Evolutionary conservation across 1,140 invertebrate genomes (phyloP).

Genomic region (Asobara japonica): DNA sequence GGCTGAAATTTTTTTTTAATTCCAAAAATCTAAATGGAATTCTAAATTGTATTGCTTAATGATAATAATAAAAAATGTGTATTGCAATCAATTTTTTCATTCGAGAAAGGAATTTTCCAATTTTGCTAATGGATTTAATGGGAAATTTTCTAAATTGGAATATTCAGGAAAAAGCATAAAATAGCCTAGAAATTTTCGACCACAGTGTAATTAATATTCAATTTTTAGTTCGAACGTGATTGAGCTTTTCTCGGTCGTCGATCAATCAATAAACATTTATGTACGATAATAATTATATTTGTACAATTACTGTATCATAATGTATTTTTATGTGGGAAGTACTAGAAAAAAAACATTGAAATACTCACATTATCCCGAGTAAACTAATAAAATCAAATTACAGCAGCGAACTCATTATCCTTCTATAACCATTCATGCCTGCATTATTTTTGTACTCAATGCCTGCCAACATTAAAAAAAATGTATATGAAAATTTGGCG

Average conservation of each 20-base stretch:
- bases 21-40: no score
- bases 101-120: no score
- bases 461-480: neutral
- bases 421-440: neutral
- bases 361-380: constrained; percentile 6
- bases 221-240: no score
- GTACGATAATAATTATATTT: constrained; percentile 43
- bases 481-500: neutral
- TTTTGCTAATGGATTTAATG: no score
- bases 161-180: no score
- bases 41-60: no score
- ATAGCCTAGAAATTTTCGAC: no score
- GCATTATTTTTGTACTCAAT: neutral
- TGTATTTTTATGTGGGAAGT: constrained; percentile 42
- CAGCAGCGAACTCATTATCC: constrained; percentile 25
- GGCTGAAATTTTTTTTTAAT: no score
- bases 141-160: no score
- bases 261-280: neutral
- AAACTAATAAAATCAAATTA: constrained; percentile 36
- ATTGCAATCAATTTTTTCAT: no score
- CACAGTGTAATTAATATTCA: no score
- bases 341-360: neutral
- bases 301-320: constrained; percentile 42
- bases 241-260: neutral
- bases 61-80: no score